Evolutionary conservation across 2,797 vertebrate species (phyloP).

Genomic region (Coreius guichenoti): DNA sequence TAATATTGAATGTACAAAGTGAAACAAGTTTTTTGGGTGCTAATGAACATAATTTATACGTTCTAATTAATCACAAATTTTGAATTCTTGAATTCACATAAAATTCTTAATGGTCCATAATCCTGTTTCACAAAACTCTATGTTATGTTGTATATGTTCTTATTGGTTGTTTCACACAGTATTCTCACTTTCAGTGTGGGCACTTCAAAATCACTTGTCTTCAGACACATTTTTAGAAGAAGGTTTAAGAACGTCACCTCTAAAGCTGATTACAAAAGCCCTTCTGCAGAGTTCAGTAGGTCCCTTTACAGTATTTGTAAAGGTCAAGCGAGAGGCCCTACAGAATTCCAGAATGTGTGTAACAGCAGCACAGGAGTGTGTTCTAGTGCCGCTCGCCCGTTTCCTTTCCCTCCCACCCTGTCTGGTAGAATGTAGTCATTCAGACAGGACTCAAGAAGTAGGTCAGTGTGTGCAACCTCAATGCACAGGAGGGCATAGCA

Average conservation of each 20-base stretch:
- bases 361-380: background rate
- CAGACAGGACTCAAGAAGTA: slow-evolving; percentile 32
- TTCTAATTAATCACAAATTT: background rate
- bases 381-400: background rate
- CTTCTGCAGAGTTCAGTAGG: slow-evolving; percentile 30
- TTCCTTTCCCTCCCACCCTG: background rate
- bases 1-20: background rate
- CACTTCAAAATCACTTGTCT: background rate
- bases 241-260: background rate
- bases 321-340: slow-evolving; percentile 1
- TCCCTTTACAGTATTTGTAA: slow-evolving; percentile 14
- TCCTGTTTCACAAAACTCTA: background rate
- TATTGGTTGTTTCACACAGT: background rate
- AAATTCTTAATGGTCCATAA: background rate
- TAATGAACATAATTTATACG: background rate
- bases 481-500: slow-evolving; percentile 9
- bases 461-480: slow-evolving; percentile 43
- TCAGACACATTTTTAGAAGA: background rate
- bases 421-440: slow-evolving; percentile 34
- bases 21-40: background rate
- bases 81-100: background rate
- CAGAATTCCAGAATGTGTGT: slow-evolving; percentile 25
- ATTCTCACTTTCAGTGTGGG: background rate
- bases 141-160: background rate
- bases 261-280: slow-evolving; percentile 28